Evolutionary conservation across 2,888 invertebrate genomes (phyloP).

Genomic region (Leptinotarsa peninsularis): DNA sequence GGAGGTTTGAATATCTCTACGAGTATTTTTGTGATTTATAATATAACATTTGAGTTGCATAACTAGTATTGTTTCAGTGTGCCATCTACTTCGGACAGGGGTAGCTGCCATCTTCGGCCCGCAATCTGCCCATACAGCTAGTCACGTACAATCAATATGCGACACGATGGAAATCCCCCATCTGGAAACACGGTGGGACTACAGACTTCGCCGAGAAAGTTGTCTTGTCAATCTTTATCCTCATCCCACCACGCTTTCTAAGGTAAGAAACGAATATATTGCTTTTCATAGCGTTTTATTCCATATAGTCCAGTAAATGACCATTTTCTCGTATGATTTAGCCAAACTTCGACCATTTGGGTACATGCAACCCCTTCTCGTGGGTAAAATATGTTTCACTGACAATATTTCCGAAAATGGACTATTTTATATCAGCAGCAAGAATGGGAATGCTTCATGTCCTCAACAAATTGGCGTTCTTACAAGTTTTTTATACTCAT

Average conservation of each 20-base stretch:
- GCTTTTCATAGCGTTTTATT: background rate
- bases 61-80: constrained; percentile 73
- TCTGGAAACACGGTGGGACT: constrained; percentile 95
- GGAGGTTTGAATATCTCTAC: too few relatives aligned
- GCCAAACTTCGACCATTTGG: too few relatives aligned
- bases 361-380: too few relatives aligned
- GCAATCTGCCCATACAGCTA: constrained; percentile 89
- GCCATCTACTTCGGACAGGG: constrained; percentile 86
- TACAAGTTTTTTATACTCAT: too few relatives aligned
- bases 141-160: constrained; percentile 95
- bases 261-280: constrained; percentile 68
- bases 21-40: too few relatives aligned
- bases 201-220: constrained; percentile 84
- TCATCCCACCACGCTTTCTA: constrained; percentile 87
- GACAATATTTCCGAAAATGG: too few relatives aligned
- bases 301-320: too few relatives aligned
- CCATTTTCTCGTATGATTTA: too few relatives aligned
- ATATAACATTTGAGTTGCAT: background rate
- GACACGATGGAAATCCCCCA: constrained; percentile 97
- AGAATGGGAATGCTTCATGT: too few relatives aligned
- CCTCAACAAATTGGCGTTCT: too few relatives aligned
- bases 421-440: too few relatives aligned
- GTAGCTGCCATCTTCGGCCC: constrained; percentile 96
- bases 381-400: too few relatives aligned
- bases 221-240: constrained; percentile 95